Conservation (phyloP, 2,797 vertebrate species). For the Micropoecilia bifurca region DNA sequence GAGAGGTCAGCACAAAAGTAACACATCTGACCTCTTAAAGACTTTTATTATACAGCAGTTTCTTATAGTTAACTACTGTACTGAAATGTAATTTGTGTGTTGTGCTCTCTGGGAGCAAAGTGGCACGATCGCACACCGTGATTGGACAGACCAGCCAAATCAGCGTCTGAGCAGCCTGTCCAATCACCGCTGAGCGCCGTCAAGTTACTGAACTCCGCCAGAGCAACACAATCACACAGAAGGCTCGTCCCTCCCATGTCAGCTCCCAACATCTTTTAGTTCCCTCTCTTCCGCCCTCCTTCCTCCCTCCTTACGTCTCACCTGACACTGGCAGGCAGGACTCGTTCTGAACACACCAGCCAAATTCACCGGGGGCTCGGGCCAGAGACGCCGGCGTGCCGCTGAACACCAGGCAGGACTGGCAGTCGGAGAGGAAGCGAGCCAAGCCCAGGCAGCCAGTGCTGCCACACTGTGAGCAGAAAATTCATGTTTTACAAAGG, state of each 20-base stretch:
- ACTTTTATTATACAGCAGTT: constrained; percentile 57
- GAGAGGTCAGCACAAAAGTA: constrained; percentile 77
- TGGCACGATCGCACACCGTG: constrained; percentile 25
- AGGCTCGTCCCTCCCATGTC: constrained; percentile 63
- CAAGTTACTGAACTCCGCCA: constrained; percentile 48
- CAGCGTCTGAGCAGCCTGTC: constrained; percentile 47
- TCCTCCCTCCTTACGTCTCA: constrained; percentile 79
- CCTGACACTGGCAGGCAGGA: constrained; percentile 91
- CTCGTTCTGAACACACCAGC: constrained; percentile 95
- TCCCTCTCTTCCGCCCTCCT: constrained; percentile 56
- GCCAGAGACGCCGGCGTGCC: constrained; percentile 82
- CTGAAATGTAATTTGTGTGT: constrained; percentile 41
- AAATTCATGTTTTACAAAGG: constrained; percentile 10
- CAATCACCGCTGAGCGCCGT: constrained; percentile 43
- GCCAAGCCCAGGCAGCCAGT: constrained; percentile 90
- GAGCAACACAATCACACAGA: constrained; percentile 45
- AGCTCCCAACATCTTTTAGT: constrained; percentile 50
- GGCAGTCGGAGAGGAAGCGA: constrained; percentile 90
- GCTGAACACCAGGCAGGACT: constrained; percentile 91
- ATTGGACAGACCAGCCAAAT: constrained; percentile 54
- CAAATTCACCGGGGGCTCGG: constrained; percentile 86
- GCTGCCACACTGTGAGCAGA: constrained; percentile 85
- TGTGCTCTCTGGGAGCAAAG: constrained; percentile 48
- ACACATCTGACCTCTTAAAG: constrained; percentile 70
- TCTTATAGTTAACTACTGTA: constrained; percentile 48